Base-by-base conservation (phyloP, 2,113 vertebrate species). In the Cinclus mexicanus region DNA sequence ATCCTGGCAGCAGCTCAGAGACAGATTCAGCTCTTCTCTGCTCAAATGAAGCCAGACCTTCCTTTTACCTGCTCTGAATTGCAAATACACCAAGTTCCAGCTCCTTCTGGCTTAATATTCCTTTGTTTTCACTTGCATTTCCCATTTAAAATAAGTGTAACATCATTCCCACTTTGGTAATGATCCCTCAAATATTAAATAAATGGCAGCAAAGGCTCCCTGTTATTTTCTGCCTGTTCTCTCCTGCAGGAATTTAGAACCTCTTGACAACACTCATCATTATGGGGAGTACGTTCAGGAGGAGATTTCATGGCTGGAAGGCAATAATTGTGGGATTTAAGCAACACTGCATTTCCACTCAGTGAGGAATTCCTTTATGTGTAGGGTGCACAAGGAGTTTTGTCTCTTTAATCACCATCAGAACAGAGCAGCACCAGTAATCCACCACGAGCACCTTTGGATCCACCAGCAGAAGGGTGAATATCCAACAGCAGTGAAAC, bases 371-470 rank as follows among this genome's bases (percentile, higher is more conserved):
- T 12, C 53, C 71, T 50, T n/a, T 14, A 6, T 1, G 8, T 5
- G 47, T 13, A 37, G 42, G 37, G 11, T 6, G 28, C 22, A 49
- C 20, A 17, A 29, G 1, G n/a, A 57, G 47, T 9, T 84, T 39
- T 46, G 44, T 13, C 61, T 52, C 20, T 52, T 70, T 64, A 7
- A 26, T 5, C 64, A 6, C 59, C 50, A 2, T 5, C 16, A 50
- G 49, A 68, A 12, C 19, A 60, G 72, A 59, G 60, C 14, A 91
- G 23, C 39, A 19, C 29, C 3, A 3, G n/a, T 72, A 77, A 68
- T 77, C 63, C 85, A 11, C 50, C 14, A 8, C 1, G 0, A 37
- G 3, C 39, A 17, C 65, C 76, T 82, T 1, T 2, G 35, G 44
- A 6, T 59, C 12, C 50, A 11, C 22, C 29, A 39, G 31, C 75